Evolutionary conservation across 2,797 vertebrate species (phyloP).

Genomic region (Melopsittacus undulatus): DNA sequence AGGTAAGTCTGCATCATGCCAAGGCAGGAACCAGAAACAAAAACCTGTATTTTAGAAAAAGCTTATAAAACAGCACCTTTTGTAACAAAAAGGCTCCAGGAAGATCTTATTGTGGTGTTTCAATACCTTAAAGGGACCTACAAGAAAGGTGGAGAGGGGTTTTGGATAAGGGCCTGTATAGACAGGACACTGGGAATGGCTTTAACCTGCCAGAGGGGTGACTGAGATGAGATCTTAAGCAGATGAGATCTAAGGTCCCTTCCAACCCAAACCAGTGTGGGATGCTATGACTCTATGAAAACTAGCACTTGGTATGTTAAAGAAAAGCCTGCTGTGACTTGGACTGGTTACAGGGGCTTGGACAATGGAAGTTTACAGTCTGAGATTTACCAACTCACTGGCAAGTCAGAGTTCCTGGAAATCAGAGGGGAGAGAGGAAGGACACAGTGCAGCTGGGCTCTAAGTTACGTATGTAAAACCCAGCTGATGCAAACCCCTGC

Average conservation of each 20-base stretch:
- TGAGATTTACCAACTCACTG: not conserved
- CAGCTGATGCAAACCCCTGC: not conserved
- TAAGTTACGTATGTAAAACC: accelerated
- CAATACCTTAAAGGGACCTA: not conserved
- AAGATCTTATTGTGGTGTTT: not conserved
- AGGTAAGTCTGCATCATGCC: not conserved
- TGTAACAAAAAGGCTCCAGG: not conserved
- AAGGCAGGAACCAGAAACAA: not conserved
- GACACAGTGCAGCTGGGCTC: too few species aligned
- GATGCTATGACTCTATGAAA: not conserved
- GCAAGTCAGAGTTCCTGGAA: not conserved
- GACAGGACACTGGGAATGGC: not conserved
- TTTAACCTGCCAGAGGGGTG: not conserved
- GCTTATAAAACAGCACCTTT: not conserved
- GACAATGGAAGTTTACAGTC: not conserved
- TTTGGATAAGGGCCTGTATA: not conserved
- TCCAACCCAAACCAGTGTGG: not conserved
- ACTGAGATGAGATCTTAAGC: not conserved
- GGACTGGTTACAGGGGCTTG: too few species aligned
- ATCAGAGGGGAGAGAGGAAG: not conserved
- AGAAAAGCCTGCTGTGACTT: not conserved
- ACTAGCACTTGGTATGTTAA: not conserved
- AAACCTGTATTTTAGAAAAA: not conserved
- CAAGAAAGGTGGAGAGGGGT: not conserved
- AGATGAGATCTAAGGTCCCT: not conserved